Conservation (phyloP, 2,888 invertebrate species). For the Tenodera sinensis region DNA sequence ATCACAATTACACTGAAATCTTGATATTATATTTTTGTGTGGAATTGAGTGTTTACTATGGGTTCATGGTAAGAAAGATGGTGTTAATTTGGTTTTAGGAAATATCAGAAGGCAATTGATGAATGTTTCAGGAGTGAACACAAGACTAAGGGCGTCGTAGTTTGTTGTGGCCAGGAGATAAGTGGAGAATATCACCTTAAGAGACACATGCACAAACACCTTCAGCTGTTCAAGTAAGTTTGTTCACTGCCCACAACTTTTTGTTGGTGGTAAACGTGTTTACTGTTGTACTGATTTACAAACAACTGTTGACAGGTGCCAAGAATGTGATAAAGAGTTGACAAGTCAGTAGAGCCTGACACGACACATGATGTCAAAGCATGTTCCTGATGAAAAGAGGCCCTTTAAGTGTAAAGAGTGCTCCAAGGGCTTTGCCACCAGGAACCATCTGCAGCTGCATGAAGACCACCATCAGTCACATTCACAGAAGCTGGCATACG, state of each 20-base stretch:
- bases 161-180: background rate
- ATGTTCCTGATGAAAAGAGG: constrained; percentile 20
- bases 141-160: background rate
- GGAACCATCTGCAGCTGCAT: constrained; percentile 1
- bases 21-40: too few relatives aligned
- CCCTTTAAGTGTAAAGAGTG: constrained; percentile 18
- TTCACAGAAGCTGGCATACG: background rate
- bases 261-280: background rate
- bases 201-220: background rate
- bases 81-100: background rate
- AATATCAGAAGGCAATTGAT: background rate
- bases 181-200: background rate
- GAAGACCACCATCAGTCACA: constrained; percentile 10
- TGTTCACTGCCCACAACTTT: background rate
- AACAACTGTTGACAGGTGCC: background rate
- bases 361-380: constrained; percentile 1
- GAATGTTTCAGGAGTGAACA: background rate
- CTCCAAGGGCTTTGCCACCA: constrained; percentile 8
- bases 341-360: background rate
- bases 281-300: background rate
- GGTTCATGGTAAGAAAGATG: too few relatives aligned
- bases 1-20: too few relatives aligned
- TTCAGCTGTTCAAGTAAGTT: background rate
- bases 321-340: background rate
- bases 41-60: too few relatives aligned